A percentile compares a stretch with the other conserved stretches of the same genome.
These are phyloP conservation scores for Bombus superbus DNA, from an alignment of 1,140 invertebrate species.

Conservation along the genomic window DNA sequence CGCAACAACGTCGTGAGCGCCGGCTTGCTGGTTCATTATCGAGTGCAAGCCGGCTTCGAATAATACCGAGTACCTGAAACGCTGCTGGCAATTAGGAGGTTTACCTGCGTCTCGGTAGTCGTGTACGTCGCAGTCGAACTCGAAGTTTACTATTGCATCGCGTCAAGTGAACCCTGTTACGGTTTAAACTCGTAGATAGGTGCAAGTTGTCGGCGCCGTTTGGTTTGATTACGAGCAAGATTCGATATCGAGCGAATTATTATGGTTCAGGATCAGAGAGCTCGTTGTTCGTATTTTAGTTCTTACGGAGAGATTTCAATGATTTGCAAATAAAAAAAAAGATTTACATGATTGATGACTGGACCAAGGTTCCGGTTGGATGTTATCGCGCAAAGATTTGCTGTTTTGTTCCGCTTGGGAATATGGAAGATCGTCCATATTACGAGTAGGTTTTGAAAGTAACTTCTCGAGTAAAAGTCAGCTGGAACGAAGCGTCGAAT, in stretches of 20 bases:
- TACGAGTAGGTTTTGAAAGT: no score
- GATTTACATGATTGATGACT: no score
- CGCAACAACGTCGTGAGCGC: conserved; percentile 1
- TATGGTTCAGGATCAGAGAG: neutral
- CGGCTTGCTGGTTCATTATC: conserved; percentile 16
- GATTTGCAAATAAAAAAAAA: no score
- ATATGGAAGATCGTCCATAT: no score
- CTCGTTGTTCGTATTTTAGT: neutral
- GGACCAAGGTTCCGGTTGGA: no score
- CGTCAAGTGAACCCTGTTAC: neutral
- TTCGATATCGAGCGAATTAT: neutral
- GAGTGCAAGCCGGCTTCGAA: neutral
- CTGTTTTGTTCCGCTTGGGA: no score
- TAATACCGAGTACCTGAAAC: neutral
- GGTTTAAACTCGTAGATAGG: neutral
- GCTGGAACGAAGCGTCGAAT: no score
- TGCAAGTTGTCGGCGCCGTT: neutral
- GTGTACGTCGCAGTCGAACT: neutral
- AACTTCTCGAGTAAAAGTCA: no score
- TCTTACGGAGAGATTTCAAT: no score
- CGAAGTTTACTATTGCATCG: neutral
- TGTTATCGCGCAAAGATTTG: no score
- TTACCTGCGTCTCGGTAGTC: neutral
- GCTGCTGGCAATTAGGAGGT: conserved; percentile 27
- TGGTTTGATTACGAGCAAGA: neutral